These are phyloP conservation scores for Adela reaumurella DNA, from an alignment of 2,888 invertebrate genomes.

Conservation along the genomic window DNA sequence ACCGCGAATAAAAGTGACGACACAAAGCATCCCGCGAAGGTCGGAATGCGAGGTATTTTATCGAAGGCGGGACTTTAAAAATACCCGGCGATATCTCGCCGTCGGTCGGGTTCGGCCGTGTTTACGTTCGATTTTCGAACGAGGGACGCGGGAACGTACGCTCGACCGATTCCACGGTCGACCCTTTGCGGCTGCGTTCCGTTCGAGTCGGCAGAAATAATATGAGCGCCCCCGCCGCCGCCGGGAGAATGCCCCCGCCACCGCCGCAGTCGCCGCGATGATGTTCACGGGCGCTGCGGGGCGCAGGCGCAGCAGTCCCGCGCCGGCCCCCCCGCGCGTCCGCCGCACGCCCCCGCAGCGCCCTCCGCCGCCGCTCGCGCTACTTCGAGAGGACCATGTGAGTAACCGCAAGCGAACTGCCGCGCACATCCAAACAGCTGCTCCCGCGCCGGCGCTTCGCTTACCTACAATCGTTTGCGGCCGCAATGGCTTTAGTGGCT, in stretches of 20 bases:
- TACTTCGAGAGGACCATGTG: slow-evolving; percentile 30
- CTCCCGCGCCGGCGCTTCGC: no score
- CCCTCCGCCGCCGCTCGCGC: slow-evolving; percentile 24
- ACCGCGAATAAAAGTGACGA: slow-evolving; percentile 27
- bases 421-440: no score
- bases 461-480: no score
- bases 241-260: slow-evolving; percentile 5
- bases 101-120: slow-evolving; percentile 8
- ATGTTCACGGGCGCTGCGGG: slow-evolving; percentile 55
- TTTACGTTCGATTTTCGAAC: no score
- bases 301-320: slow-evolving; percentile 46
- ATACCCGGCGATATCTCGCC: slow-evolving; percentile 20
- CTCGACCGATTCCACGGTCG: slow-evolving; percentile 6
- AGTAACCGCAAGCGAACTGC: slow-evolving; percentile 13
- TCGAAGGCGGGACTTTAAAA: slow-evolving; percentile 25
- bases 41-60: slow-evolving; percentile 25
- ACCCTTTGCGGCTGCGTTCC: background rate
- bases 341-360: slow-evolving; percentile 20
- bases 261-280: slow-evolving; percentile 41
- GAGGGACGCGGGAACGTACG: slow-evolving; percentile 11
- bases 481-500: no score
- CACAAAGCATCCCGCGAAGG: slow-evolving; percentile 16
- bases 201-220: background rate
- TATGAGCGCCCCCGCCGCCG: slow-evolving; percentile 7
- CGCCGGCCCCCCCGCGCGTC: slow-evolving; percentile 28